Percentiles rank a stretch among this genome's conserved stretches.
These are phyloP conservation scores for Sprattus sprattus DNA, from an alignment of 2,113 vertebrate genomes.

Conservation along the genomic window DNA sequence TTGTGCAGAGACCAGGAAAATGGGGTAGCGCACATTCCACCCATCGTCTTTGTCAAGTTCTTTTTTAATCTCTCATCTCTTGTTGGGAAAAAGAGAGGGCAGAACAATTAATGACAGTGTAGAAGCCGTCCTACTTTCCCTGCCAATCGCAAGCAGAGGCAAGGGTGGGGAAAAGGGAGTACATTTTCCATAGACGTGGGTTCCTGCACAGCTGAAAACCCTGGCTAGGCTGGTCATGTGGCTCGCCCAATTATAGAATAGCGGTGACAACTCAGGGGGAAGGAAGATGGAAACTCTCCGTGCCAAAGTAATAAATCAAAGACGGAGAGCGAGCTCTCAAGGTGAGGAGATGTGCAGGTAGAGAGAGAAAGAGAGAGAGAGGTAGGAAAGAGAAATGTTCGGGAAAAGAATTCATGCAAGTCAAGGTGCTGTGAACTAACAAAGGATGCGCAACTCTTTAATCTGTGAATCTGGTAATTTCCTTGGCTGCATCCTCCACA, in stretches of 20 bases:
- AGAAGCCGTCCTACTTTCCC: slow-evolving; percentile 54
- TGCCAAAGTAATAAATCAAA: slow-evolving; percentile 64
- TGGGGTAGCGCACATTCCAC: slow-evolving; percentile 6
- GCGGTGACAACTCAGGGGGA: slow-evolving; percentile 52
- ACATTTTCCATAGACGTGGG: slow-evolving; percentile 53
- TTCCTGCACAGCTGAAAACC: slow-evolving; percentile 40
- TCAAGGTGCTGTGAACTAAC: neutral
- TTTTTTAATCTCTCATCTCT: slow-evolving; percentile 16
- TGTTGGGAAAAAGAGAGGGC: slow-evolving; percentile 49
- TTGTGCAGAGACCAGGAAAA: slow-evolving; percentile 25
- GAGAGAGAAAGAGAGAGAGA: neutral
- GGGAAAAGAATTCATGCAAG: slow-evolving; percentile 12
- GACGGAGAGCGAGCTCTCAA: slow-evolving; percentile 53
- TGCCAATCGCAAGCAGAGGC: slow-evolving; percentile 5
- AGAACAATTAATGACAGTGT: slow-evolving; percentile 64
- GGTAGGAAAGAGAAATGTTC: neutral
- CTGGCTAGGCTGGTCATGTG: slow-evolving; percentile 54
- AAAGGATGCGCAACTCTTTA: slow-evolving; percentile 13
- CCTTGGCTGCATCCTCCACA: slow-evolving; percentile 4
- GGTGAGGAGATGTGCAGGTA: slow-evolving; percentile 51
- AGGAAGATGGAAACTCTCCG: slow-evolving; percentile 60
- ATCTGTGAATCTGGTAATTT: slow-evolving; percentile 28
- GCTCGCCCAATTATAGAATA: slow-evolving; percentile 61
- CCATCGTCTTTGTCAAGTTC: neutral
- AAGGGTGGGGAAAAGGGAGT: slow-evolving; percentile 37